These are phyloP conservation scores for Nixonia krombeini DNA, from an alignment of 1,140 invertebrate genomes.

Conservation along the genomic window DNA sequence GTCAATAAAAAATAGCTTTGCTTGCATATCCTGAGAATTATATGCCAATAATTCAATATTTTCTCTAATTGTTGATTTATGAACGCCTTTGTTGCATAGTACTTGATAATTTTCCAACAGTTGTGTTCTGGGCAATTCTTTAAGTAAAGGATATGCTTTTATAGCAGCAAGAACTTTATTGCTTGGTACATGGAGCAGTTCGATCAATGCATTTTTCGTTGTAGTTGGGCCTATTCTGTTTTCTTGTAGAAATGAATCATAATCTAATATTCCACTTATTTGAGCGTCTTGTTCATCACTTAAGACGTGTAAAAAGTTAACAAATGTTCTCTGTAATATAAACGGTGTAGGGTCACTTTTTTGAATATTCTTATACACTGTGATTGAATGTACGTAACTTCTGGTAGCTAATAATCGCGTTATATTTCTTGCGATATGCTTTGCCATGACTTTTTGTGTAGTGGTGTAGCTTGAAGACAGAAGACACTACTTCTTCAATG, in stretches of 20 bases:
- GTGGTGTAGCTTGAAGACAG: no score
- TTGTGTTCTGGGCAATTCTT: neutral
- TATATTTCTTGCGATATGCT: no score
- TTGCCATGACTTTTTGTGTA: no score
- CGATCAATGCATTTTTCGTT: neutral
- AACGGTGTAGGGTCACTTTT: no score
- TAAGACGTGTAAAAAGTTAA: no score
- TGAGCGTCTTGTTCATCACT: no score
- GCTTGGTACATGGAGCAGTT: neutral
- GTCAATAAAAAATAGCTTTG: neutral
- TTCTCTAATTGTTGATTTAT: neutral
- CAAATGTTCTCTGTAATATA: no score
- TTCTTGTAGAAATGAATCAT: neutral
- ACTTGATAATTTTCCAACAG: conserved; percentile 11
- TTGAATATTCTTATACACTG: no score
- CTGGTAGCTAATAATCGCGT: no score
- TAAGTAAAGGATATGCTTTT: conserved; percentile 4
- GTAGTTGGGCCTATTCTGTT: neutral
- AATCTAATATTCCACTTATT: no score
- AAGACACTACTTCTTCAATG: no score
- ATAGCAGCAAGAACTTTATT: neutral
- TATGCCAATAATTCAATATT: conserved; percentile 8
- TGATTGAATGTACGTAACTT: no score
- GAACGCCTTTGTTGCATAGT: neutral
- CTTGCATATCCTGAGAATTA: neutral